A percentile compares a stretch with the other conserved stretches of the same genome.
phyloP scores from a whole-genome alignment of 2,113 vertebrate species.

The Sporophila hypoxantha region DNA sequence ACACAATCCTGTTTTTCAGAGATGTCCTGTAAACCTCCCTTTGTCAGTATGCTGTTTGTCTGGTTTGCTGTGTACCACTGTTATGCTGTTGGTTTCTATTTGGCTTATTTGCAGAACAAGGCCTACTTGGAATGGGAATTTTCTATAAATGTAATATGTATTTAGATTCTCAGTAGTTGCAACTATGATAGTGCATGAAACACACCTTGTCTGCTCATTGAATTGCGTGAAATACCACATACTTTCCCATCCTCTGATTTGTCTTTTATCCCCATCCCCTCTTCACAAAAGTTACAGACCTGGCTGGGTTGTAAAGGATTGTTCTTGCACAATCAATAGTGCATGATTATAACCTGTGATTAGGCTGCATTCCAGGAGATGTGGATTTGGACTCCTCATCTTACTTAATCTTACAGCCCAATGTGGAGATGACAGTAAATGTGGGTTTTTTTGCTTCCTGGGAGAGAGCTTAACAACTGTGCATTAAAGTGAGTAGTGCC shows the following conservation, averaged over 20 bases:
- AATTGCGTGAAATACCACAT: neutral
- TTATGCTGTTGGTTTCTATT: neutral
- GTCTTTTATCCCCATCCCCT: neutral
- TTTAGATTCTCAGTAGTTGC: neutral
- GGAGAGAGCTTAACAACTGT: neutral
- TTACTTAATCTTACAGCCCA: neutral
- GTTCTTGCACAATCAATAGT: neutral
- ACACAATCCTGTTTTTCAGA: neutral
- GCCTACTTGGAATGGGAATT: neutral
- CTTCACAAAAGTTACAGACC: neutral
- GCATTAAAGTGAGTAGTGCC: neutral
- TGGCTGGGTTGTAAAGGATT: neutral
- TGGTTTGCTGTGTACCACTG: neutral
- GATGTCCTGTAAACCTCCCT: neutral
- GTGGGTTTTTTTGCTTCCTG: neutral
- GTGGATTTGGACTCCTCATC: neutral
- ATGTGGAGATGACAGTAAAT: neutral
- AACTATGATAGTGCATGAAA: neutral
- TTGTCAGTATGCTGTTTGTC: slow-evolving; percentile 6
- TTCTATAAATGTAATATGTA: neutral
- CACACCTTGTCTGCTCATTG: neutral
- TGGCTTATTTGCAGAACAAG: neutral
- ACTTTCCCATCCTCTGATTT: neutral
- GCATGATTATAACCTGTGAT: neutral
- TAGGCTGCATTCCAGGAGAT: neutral